Evolutionary conservation across 1,140 invertebrate species (phyloP).

Genomic region (Oryzaephilus surinamensis): DNA sequence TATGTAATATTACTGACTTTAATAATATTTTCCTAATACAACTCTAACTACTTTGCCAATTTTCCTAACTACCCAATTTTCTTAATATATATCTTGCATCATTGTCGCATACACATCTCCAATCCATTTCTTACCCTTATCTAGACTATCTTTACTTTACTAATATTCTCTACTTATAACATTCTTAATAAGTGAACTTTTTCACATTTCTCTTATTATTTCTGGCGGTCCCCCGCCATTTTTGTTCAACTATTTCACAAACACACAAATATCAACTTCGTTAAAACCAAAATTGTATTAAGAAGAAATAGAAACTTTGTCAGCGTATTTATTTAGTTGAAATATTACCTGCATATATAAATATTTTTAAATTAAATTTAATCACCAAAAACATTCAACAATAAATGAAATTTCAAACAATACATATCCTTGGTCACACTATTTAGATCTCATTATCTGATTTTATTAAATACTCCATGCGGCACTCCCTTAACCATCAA

Average conservation of each 20-base stretch:
- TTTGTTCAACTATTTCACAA: slow-evolving; percentile 17
- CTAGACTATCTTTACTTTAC: slow-evolving; percentile 14
- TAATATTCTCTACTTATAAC: slow-evolving; percentile 28
- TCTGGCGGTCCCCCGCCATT: slow-evolving; percentile 14
- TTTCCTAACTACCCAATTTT: slow-evolving; percentile 31
- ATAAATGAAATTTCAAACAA: too few species aligned
- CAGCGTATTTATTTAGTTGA: too few species aligned
- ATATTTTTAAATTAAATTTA: too few species aligned
- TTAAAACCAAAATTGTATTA: slow-evolving; percentile 26
- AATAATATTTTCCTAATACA: slow-evolving; percentile 24
- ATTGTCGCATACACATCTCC: slow-evolving; percentile 5
- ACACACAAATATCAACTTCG: slow-evolving; percentile 26
- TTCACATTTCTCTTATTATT: slow-evolving; percentile 27
- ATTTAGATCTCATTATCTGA: too few species aligned
- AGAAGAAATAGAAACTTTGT: too few species aligned
- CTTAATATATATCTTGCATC: slow-evolving; percentile 26
- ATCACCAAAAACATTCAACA: too few species aligned
- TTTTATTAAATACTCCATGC: too few species aligned
- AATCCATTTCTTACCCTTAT: too few species aligned
- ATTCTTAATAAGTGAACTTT: slow-evolving; percentile 34
- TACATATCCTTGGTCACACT: too few species aligned
- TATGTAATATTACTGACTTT: too few species aligned
- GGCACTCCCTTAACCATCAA: too few species aligned
- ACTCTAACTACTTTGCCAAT: slow-evolving; percentile 31
- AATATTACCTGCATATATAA: too few species aligned